Evolutionary conservation across 2,888 invertebrate genomes (phyloP).

Genomic region (Himalopsyche anomala): DNA sequence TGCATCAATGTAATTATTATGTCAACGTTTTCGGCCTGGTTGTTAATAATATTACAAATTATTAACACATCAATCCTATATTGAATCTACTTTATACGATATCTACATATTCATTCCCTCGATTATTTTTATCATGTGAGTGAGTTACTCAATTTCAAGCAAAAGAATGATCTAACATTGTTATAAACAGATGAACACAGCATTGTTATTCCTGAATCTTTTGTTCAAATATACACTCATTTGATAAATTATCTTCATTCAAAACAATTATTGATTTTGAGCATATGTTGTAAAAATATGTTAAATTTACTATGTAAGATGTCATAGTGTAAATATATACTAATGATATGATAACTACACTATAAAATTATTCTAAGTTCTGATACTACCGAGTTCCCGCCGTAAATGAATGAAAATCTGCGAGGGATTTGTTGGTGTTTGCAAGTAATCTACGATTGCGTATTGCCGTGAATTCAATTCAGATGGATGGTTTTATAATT

Average conservation of each 20-base stretch:
- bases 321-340: constrained; percentile 62
- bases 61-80: neutral
- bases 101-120: no score
- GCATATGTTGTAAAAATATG: constrained; percentile 56
- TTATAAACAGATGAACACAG: no score
- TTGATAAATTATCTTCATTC: neutral
- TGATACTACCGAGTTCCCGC: constrained; percentile 50
- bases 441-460: neutral
- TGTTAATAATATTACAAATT: neutral
- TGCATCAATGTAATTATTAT: neutral
- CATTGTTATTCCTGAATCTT: no score
- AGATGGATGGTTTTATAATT: constrained; percentile 54
- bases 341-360: constrained; percentile 56
- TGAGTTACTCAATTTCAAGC: no score
- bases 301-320: constrained; percentile 50
- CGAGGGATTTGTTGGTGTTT: constrained; percentile 19
- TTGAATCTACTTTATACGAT: neutral
- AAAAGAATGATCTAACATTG: no score
- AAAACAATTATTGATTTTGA: constrained; percentile 12
- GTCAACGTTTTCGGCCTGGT: constrained; percentile 6
- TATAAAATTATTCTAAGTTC: constrained; percentile 48
- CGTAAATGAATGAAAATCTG: constrained; percentile 41
- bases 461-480: constrained; percentile 33
- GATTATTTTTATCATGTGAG: no score
- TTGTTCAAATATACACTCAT: no score